Percentiles rank a stretch among this genome's conserved stretches.
Evolutionary conservation across 2,113 vertebrate species (phyloP).

Genomic region (Pseudois nayaur): DNA sequence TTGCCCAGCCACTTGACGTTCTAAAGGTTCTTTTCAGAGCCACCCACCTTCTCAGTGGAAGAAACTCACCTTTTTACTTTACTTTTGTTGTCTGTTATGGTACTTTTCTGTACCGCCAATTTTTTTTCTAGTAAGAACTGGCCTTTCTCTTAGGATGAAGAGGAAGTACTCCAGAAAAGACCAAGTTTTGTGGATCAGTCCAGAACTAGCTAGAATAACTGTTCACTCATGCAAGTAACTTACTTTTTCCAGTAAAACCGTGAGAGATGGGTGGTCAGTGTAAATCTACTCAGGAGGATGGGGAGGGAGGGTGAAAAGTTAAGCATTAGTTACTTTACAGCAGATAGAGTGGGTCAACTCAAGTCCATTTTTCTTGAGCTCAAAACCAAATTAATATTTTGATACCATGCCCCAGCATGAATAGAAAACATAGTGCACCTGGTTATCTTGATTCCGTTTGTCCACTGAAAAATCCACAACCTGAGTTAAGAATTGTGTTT

Average conservation of each 20-base stretch:
- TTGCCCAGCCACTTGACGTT: neutral
- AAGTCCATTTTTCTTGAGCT: neutral
- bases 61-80: neutral
- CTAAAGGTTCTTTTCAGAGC: constrained; percentile 89
- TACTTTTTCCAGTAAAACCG: too few relatives aligned
- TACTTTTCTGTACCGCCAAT: neutral
- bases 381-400: neutral
- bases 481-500: neutral
- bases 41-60: constrained; percentile 61
- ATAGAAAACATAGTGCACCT: neutral
- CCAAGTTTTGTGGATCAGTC: neutral
- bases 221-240: neutral
- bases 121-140: neutral
- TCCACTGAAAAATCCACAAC: neutral
- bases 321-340: neutral
- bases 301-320: neutral
- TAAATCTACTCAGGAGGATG: neutral
- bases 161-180: neutral
- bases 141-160: neutral
- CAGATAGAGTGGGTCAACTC: too few relatives aligned
- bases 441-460: neutral
- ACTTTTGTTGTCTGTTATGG: neutral
- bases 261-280: neutral
- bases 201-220: neutral
- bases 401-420: too few relatives aligned